A percentile compares a stretch with the other conserved stretches of the same genome.
Evolutionary conservation across 1,140 invertebrate genomes (phyloP).

Genomic region (Aphaenogaster ashmeadi): DNA sequence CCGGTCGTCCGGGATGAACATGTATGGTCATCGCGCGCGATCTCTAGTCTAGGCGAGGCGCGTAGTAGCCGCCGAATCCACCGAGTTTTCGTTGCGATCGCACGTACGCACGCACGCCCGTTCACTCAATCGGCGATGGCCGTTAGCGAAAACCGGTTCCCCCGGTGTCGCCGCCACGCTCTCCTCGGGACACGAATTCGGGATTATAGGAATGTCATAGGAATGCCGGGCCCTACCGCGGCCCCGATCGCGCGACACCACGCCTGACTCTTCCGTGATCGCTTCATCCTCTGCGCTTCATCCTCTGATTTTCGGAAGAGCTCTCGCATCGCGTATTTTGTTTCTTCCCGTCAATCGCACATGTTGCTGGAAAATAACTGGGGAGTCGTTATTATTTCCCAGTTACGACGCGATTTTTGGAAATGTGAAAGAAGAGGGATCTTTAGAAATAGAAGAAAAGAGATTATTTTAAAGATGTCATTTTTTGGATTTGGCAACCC

Average conservation of each 20-base stretch:
- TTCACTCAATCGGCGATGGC: neutral
- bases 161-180: neutral
- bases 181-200: slow-evolving; percentile 34
- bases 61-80: slow-evolving; percentile 60
- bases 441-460: neutral
- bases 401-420: no score
- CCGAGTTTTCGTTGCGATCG: slow-evolving; percentile 40
- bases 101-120: slow-evolving; percentile 23
- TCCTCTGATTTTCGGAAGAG: neutral
- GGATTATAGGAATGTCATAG: slow-evolving; percentile 30
- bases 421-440: no score
- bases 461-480: neutral
- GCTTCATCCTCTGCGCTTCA: neutral
- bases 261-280: neutral
- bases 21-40: slow-evolving; percentile 76
- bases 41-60: slow-evolving; percentile 58
- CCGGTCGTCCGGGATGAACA: slow-evolving; percentile 76
- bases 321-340: neutral
- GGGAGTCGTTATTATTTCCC: neutral
- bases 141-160: slow-evolving; percentile 63
- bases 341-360: neutral
- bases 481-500: no score
- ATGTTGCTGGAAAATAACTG: neutral
- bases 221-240: neutral
- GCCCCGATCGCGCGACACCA: neutral